Conservation (phyloP, 2,888 invertebrate species). For the Mythimna albipuncta region DNA sequence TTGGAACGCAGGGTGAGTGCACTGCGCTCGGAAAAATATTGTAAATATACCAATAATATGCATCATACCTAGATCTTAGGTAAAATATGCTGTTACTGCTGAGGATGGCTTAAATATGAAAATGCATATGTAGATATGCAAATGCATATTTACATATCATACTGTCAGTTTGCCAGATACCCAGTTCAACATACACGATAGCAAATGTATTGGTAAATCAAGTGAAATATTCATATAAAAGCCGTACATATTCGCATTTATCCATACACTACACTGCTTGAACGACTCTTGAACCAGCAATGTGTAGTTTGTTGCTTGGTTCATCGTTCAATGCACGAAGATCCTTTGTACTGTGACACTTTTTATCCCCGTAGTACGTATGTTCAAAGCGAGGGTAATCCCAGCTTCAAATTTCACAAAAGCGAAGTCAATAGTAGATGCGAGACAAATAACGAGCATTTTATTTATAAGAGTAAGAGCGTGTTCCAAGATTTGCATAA, state of each 20-base stretch:
- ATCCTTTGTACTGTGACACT: neutral
- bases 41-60: too few species aligned
- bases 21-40: too few species aligned
- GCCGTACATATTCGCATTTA: neutral
- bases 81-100: too few species aligned
- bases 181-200: neutral
- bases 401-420: neutral
- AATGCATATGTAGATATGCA: too few species aligned
- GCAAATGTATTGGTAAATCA: neutral
- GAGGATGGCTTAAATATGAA: too few species aligned
- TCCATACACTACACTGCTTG: neutral
- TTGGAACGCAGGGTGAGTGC: too few species aligned
- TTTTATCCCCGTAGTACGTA: neutral
- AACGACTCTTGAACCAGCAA: neutral
- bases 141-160: too few species aligned
- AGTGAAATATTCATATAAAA: neutral
- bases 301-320: neutral
- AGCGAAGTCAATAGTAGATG: neutral
- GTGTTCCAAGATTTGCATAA: too few species aligned
- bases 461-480: too few species aligned
- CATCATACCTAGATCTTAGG: too few species aligned
- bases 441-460: neutral
- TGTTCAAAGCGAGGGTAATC: neutral
- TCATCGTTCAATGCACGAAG: neutral
- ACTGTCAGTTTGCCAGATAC: neutral